These are phyloP conservation scores for Nasua narica DNA, from an alignment of 2,797 vertebrate genomes.

Conservation along the genomic window DNA sequence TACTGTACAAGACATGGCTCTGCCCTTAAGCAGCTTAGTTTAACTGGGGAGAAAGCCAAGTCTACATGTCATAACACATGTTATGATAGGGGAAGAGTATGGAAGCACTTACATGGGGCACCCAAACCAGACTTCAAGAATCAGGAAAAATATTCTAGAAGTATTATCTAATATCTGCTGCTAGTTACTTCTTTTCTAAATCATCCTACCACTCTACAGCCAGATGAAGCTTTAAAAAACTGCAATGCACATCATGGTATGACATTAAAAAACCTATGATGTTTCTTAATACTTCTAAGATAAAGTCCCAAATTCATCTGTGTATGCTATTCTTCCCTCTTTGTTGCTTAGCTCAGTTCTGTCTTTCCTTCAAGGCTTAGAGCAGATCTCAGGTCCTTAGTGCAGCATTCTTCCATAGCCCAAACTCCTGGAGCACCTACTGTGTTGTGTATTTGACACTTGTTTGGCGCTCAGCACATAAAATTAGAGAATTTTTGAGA, in stretches of 20 bases:
- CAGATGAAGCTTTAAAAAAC: constrained; percentile 25
- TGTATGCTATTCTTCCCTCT: neutral
- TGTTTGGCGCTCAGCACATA: neutral
- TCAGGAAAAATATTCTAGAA: neutral
- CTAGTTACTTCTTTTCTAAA: neutral
- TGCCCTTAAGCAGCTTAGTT: neutral
- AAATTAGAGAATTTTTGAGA: neutral
- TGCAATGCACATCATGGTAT: neutral
- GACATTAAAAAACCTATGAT: neutral
- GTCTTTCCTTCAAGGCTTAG: neutral
- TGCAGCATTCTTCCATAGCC: neutral
- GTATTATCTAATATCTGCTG: neutral
- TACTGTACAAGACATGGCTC: neutral
- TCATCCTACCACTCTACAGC: neutral
- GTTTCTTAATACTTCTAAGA: neutral
- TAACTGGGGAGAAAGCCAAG: neutral
- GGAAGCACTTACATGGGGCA: neutral
- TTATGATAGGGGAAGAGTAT: neutral
- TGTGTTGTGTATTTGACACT: neutral
- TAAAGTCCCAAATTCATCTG: neutral
- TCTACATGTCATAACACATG: neutral
- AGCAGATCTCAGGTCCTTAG: neutral
- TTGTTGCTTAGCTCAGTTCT: neutral
- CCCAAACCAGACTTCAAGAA: neutral
- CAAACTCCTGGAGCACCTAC: neutral